Evolutionary conservation across 2,797 vertebrate species (phyloP).

Genomic region (Carcharodon carcharias): DNA sequence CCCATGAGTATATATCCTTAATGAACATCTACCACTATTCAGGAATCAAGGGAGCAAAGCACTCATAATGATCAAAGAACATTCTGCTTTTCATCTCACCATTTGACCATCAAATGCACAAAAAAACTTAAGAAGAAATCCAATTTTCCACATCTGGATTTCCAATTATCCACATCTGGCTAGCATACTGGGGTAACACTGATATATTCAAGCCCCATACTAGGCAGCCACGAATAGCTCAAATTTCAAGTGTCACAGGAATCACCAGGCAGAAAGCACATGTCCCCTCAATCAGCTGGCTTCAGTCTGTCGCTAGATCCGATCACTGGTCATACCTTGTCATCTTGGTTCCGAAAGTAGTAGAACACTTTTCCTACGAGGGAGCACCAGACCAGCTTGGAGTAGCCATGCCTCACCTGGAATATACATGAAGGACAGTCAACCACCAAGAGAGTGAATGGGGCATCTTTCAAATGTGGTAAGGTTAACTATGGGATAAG

Average conservation of each 20-base stretch:
- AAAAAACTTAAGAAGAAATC: not conserved
- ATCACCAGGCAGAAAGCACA: not conserved
- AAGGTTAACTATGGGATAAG: not conserved
- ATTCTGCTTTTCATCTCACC: not conserved
- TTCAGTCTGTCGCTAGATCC: not conserved
- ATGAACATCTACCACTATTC: not conserved
- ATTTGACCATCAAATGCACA: not conserved
- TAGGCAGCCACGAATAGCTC: not conserved
- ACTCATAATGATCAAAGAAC: not conserved
- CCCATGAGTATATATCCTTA: not conserved
- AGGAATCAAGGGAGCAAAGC: not conserved
- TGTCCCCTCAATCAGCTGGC: not conserved
- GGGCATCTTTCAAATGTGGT: not conserved
- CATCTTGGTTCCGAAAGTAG: conserved; percentile 87
- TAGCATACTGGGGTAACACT: not conserved
- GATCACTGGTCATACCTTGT: conserved; percentile 65
- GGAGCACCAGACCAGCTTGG: conserved; percentile 88
- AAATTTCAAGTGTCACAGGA: not conserved
- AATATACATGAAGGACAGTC: conserved; percentile 32
- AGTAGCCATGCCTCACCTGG: conserved; percentile 92
- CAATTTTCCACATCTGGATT: not conserved
- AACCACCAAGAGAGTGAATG: not conserved
- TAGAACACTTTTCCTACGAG: conserved; percentile 79
- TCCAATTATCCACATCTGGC: not conserved
- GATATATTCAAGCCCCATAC: not conserved